phyloP scores from a whole-genome alignment of 1,140 invertebrate genomes.

The Hylyphantes graminicola region DNA sequence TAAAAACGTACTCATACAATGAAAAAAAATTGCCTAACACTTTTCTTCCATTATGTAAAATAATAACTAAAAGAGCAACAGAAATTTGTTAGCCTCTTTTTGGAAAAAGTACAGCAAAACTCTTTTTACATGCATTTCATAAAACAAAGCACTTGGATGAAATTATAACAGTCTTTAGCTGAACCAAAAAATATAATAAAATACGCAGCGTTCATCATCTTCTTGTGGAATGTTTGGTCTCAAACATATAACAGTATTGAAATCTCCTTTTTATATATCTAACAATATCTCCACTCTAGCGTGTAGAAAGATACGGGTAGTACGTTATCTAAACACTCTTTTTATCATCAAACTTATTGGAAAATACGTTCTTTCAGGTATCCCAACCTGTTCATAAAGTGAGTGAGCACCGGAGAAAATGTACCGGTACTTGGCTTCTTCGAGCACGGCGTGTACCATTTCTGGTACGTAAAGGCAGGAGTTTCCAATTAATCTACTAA shows the following conservation, averaged over 20 bases:
- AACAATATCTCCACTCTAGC: conserved; percentile 53
- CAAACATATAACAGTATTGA: conserved; percentile 49
- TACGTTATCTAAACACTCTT: conserved; percentile 55
- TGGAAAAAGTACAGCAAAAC: neutral
- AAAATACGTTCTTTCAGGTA: conserved; percentile 59
- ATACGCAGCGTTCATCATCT: neutral
- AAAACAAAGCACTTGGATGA: neutral
- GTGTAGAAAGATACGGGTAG: conserved; percentile 56
- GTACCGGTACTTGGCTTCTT: conserved; percentile 45
- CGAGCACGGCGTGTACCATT: conserved; percentile 32
- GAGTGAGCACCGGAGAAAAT: conserved; percentile 52
- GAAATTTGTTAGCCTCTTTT: too few species aligned
- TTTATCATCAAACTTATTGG: conserved; percentile 58
- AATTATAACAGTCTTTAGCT: neutral
- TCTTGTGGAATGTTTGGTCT: conserved; percentile 31
- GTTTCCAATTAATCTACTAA: conserved; percentile 27
- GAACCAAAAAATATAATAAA: neutral
- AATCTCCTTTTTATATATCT: conserved; percentile 38
- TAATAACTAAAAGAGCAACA: too few species aligned
- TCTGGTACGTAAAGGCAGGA: conserved; percentile 39
- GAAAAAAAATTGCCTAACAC: too few species aligned
- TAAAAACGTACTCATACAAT: too few species aligned
- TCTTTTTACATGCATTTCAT: neutral
- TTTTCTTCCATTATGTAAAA: too few species aligned
- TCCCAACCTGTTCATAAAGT: conserved; percentile 43